Evolutionary conservation across 2,797 vertebrate species (phyloP).

Genomic region (Aulostomus chinensis): DNA sequence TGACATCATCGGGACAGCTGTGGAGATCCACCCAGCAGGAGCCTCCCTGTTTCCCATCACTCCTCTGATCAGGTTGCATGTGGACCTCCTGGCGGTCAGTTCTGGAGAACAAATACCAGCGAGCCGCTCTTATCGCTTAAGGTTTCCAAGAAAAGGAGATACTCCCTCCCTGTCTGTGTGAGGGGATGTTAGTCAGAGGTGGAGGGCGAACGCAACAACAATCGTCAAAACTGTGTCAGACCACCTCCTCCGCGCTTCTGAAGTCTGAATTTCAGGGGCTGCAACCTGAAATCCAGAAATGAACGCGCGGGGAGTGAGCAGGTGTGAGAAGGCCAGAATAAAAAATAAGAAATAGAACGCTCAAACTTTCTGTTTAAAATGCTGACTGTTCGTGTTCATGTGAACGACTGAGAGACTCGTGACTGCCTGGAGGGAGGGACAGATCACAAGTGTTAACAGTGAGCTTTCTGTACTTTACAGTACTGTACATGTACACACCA

Average conservation of each 20-base stretch:
- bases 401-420: too few species aligned
- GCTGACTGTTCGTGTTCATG: too few species aligned
- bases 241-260: too few species aligned
- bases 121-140: conserved; percentile 48
- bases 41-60: conserved; percentile 43
- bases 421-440: too few species aligned
- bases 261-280: too few species aligned
- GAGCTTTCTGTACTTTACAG: too few species aligned
- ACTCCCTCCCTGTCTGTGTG: conserved; percentile 36
- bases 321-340: too few species aligned
- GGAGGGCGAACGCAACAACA: not conserved
- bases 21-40: conserved; percentile 37
- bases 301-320: too few species aligned
- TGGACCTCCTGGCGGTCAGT: conserved; percentile 31
- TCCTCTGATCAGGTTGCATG: conserved; percentile 56
- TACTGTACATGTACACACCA: too few species aligned
- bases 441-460: too few species aligned
- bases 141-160: conserved; percentile 39
- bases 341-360: not conserved
- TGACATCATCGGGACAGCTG: conserved; percentile 75
- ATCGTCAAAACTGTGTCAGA: not conserved
- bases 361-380: not conserved
- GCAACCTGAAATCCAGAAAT: too few species aligned
- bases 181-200: conserved; percentile 11
- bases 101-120: conserved; percentile 53